These are phyloP conservation scores for Vombatus ursinus DNA, from an alignment of 2,113 vertebrate genomes.

Conservation along the genomic window DNA sequence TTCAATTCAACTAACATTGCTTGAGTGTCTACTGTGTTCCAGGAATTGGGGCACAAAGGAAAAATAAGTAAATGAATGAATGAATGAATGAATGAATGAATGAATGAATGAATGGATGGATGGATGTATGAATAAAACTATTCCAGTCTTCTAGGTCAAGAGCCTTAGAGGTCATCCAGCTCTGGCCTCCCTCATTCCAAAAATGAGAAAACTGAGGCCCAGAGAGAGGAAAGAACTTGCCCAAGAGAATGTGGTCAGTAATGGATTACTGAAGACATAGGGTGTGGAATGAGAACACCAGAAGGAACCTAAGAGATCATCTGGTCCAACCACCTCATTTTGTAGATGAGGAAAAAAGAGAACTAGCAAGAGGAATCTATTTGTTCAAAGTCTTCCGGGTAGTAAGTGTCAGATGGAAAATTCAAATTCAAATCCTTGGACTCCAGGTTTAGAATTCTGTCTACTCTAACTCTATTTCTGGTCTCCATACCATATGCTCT, in stretches of 20 bases:
- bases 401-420: not conserved
- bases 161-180: not conserved
- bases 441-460: not conserved
- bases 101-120: no score
- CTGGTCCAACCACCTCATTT: not conserved
- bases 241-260: not conserved
- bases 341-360: not conserved
- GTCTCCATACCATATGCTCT: not conserved
- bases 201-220: not conserved
- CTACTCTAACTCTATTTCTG: not conserved
- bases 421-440: not conserved
- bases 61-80: not conserved
- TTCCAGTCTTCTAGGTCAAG: not conserved
- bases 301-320: not conserved
- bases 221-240: not conserved
- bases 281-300: not conserved
- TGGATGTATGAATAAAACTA: no score
- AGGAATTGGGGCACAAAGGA: not conserved
- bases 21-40: not conserved
- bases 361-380: not conserved
- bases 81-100: not conserved
- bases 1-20: not conserved
- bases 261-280: not conserved
- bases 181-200: not conserved
- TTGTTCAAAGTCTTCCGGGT: not conserved